Base-by-base conservation (phyloP, 2,113 vertebrate species). In the Verasper variegatus region DNA sequence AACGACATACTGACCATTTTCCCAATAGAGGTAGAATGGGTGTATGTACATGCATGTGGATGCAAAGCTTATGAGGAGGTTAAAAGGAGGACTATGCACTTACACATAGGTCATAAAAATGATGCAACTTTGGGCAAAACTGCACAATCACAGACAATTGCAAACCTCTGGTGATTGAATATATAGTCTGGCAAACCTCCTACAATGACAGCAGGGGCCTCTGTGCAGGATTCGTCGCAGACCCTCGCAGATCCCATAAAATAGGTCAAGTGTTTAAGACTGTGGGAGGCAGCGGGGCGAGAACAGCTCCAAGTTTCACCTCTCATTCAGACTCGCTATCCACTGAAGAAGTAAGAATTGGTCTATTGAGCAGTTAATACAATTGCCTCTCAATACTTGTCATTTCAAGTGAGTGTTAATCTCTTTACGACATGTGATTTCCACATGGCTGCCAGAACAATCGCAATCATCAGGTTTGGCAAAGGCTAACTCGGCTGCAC, bases 381-480 rank as follows among this genome's bases (percentile, higher is more conserved):
- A 87, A 91, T 87, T 86, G 86, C 81, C 70, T 82, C 75, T 71
- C 71, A 62, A 82, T 81, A 73, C 67, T 83, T 84, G 84, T 88
- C 68, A 81, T 88, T 92, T 86, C 81, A 86, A 89, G 72, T 62
- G 81, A 85, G 80, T 71, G 83, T 85, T 90, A 87, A 89, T 90
- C 89, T 88, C 80, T 84, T 76, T 75, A 63, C 84, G 81, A 70
- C 88, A 90, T 91, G 87, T 91, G 87, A 90, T 86, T 88, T 83
- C 84, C 86, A 89, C 89, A 91, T 90, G 88, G 74, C 58, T 85
- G 77, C 82, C 71, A 68, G 60, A 63, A 24, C 27, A 58, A 83
- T 56, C 26, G 21, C 52, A 4, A 21, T 55, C 52, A 4, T 68
- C 60, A 78, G 8, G 55, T 45, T 56, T 80, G 58, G 65, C 68